Conservation (phyloP, 1,140 invertebrate species). For the Chelonus insularis region DNA sequence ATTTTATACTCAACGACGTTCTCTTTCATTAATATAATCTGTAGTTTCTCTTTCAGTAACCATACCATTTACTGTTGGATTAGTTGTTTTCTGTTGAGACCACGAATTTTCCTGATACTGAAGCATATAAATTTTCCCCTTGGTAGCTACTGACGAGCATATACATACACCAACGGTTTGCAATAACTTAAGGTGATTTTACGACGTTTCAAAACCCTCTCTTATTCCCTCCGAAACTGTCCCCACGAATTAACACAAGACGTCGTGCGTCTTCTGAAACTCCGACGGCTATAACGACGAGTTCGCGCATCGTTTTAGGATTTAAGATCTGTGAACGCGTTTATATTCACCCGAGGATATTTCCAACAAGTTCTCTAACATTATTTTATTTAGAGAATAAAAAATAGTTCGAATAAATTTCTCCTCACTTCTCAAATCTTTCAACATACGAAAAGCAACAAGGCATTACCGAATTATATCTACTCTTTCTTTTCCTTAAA, state of each 20-base stretch:
- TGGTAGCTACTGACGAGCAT: conserved; percentile 20
- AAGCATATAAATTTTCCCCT: conserved; percentile 28
- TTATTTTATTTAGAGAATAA: too few species aligned
- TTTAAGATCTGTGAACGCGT: conserved; percentile 17
- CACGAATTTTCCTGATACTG: conserved; percentile 10
- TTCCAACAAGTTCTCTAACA: too few species aligned
- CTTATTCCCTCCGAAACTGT: conserved; percentile 1
- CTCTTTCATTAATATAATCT: too few species aligned
- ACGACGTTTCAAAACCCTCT: conserved; percentile 19
- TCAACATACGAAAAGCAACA: too few species aligned
- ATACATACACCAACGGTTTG: conserved; percentile 22
- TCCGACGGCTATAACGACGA: conserved; percentile 14
- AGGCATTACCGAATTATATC: too few species aligned
- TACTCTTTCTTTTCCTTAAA: too few species aligned
- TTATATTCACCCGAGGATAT: conserved; percentile 5
- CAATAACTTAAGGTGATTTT: conserved; percentile 33
- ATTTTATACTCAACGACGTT: too few species aligned
- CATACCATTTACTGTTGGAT: not conserved
- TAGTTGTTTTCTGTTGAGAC: not conserved
- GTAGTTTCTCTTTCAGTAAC: too few species aligned
- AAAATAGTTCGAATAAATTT: too few species aligned
- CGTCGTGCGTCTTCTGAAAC: conserved; percentile 1
- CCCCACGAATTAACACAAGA: conserved; percentile 16
- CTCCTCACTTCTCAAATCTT: too few species aligned
- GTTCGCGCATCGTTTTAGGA: conserved; percentile 5